Evolutionary conservation across 2,797 vertebrate genomes (phyloP), one percentile per base, ranked within the genome.

Genomic region (Prionace glauca): DNA sequence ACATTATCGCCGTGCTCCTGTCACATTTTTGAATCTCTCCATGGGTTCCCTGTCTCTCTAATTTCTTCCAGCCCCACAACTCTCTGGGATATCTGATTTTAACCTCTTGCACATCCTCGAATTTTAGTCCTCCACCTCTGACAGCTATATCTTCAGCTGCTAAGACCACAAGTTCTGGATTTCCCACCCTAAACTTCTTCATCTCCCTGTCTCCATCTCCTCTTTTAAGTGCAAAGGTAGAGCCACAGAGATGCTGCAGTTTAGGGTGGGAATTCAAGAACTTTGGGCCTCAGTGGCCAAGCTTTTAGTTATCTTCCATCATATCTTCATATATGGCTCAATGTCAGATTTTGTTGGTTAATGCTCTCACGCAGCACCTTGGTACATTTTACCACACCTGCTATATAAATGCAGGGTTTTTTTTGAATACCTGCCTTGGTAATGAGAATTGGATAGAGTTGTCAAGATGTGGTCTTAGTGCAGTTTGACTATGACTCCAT

Each of bases 151-250:
- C n/a, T 79, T 79, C 32, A 79, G 74, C 74, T 77, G 29, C 32
- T 32, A 14, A 77, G 12, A 12, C 32, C 32, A 12, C 3, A 16
- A 36, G 32, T 29, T 79, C 74, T 79, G 74, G 74, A 36, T 16
- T 36, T 79, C 32, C 32, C 32, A 14, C n/a, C 32, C 32, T 8
- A n/a, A n/a, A 79, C 12, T 16, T 36, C 32, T 0, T 3, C 14
- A 2, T 0, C 10, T 79, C 74, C 32, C 74, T 36, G 29, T 0
- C 0, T 0, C 29, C 9, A n/a, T n/a, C 11, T 3, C 72, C 0
- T 32, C 11, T 12, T 77, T 12, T 77, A 77, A 77, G 32, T 18
- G 67, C 3, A 14, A 3, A 18, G 16, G 18, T 69, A 20, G 67
- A 69, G 67, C 14, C 67, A 20, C 3, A 69, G 18, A 69, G 16